Conservation (phyloP, 2,888 invertebrate species). For the Oxystoma pomonae region DNA sequence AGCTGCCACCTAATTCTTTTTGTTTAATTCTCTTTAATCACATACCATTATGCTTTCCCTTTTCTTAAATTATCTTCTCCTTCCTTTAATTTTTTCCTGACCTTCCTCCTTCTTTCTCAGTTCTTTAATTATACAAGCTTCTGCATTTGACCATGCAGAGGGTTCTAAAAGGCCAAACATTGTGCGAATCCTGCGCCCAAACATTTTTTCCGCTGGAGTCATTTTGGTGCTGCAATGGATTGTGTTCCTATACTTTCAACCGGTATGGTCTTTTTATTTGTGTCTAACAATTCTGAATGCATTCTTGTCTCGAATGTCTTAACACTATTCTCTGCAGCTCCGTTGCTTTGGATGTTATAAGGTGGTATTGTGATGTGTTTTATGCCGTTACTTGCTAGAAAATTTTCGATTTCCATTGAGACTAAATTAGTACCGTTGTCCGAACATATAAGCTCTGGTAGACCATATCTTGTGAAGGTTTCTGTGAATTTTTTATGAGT, state of each 20-base stretch:
- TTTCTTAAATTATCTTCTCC: neutral
- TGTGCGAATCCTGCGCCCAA: too few relatives aligned
- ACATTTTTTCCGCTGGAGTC: too few relatives aligned
- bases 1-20: neutral
- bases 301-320: slow-evolving; percentile 14
- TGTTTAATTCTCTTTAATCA: neutral
- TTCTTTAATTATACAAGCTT: too few relatives aligned
- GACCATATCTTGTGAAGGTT: neutral
- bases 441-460: neutral
- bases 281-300: neutral
- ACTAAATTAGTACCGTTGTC: too few relatives aligned
- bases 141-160: too few relatives aligned
- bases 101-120: too few relatives aligned
- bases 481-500: neutral
- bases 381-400: slow-evolving; percentile 15
- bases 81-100: neutral
- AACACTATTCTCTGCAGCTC: slow-evolving; percentile 16
- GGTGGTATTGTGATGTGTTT: slow-evolving; percentile 17
- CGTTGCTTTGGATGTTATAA: slow-evolving; percentile 13
- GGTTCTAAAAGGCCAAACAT: too few relatives aligned
- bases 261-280: neutral
- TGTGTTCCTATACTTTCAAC: neutral
- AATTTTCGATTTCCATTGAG: too few relatives aligned
- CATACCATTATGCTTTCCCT: neutral
- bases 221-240: neutral